Evolutionary conservation across 2,113 vertebrate genomes (phyloP).

Genomic region (Ammodytes marinus): DNA sequence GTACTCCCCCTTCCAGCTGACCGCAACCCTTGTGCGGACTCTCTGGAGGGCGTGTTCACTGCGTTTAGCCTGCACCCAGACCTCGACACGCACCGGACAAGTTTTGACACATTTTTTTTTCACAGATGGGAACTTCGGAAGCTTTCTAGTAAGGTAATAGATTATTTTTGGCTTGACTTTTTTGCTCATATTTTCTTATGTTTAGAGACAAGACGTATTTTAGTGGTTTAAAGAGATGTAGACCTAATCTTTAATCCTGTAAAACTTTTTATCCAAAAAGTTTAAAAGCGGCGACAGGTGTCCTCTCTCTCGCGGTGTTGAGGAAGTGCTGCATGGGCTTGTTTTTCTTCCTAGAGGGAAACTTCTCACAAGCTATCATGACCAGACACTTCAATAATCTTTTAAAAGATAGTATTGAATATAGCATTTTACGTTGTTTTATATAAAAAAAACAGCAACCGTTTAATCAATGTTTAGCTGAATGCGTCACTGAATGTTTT

Average conservation of each 20-base stretch:
- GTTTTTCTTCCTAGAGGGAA: not conserved
- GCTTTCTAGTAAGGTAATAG: constrained; percentile 58
- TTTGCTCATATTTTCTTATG: not conserved
- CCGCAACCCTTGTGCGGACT: constrained; percentile 8
- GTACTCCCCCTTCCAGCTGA: constrained; percentile 20
- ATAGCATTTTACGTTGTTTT: not conserved
- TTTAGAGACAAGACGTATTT: too few species aligned
- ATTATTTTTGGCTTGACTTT: not conserved
- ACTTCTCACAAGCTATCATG: not conserved
- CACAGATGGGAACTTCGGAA: constrained; percentile 48
- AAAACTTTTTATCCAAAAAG: not conserved
- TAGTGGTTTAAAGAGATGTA: too few species aligned
- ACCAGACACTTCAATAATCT: not conserved
- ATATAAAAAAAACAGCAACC: not conserved
- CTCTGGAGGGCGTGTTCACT: constrained; percentile 71
- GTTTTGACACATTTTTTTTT: constrained; percentile 51
- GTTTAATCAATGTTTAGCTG: not conserved
- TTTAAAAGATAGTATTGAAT: not conserved
- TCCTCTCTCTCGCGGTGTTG: constrained; percentile 56
- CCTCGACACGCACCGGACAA: constrained; percentile 29
- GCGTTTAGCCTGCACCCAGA: constrained; percentile 38
- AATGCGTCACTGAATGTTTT: not conserved
- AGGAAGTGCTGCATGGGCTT: not conserved
- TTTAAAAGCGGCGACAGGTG: constrained; percentile 66
- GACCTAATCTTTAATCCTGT: too few species aligned